Percentiles rank a stretch among this genome's conserved stretches.
Evolutionary conservation across 2,888 invertebrate genomes (phyloP).

Genomic region (Pollenia amentaria): DNA sequence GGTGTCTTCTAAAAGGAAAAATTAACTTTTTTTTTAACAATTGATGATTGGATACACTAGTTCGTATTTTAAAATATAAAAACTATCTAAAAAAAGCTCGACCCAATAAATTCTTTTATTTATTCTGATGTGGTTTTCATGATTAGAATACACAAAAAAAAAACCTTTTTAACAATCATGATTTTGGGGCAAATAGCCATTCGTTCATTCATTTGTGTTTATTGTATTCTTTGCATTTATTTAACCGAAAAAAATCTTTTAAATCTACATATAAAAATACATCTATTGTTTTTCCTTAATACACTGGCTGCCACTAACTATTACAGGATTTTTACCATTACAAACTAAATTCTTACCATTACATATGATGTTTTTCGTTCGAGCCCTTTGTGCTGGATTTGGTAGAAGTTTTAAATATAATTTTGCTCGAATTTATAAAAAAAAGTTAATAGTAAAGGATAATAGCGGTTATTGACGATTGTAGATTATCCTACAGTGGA

Average conservation of each 20-base stretch:
- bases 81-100: neutral
- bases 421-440: slow-evolving; percentile 11
- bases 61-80: neutral
- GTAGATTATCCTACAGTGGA: neutral
- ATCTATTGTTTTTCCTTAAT: slow-evolving; percentile 22
- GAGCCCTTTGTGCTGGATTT: slow-evolving; percentile 2
- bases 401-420: slow-evolving; percentile 27
- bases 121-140: slow-evolving; percentile 27
- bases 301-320: slow-evolving; percentile 41
- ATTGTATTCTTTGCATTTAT: slow-evolving; percentile 59
- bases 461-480: neutral
- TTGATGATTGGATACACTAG: neutral
- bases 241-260: slow-evolving; percentile 31
- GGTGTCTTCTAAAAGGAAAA: no score
- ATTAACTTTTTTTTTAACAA: neutral
- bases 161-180: slow-evolving; percentile 37
- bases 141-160: slow-evolving; percentile 20
- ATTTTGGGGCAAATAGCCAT: slow-evolving; percentile 66
- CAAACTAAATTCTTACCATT: slow-evolving; percentile 34
- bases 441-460: neutral
- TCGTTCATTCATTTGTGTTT: slow-evolving; percentile 38
- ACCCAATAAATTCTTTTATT: slow-evolving; percentile 31
- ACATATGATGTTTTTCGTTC: slow-evolving; percentile 24
- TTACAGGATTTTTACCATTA: slow-evolving; percentile 56
- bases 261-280: neutral